Percentiles rank a stretch among this genome's conserved stretches.
phyloP scores from a whole-genome alignment of 2,113 vertebrate genomes.

The Sinosuthora webbiana region DNA sequence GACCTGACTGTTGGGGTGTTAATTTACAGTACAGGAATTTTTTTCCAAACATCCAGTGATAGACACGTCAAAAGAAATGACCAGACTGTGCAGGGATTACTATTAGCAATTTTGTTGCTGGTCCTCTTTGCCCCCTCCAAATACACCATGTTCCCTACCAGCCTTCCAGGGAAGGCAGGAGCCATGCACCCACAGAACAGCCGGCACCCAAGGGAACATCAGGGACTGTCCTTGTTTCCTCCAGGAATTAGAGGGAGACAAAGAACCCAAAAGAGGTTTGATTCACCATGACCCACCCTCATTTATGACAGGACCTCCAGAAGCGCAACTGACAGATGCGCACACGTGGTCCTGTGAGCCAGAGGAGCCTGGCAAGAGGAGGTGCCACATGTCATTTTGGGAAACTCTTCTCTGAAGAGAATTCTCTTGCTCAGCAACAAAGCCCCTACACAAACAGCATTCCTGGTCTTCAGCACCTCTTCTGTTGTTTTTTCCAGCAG shows the following conservation, averaged over 20 bases:
- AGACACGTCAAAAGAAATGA: neutral
- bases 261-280: neutral
- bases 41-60: neutral
- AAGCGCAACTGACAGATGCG: neutral
- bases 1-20: neutral
- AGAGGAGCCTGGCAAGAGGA: neutral
- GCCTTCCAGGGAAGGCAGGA: neutral
- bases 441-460: neutral
- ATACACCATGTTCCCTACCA: neutral
- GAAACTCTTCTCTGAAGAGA: neutral
- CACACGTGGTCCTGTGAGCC: fast-evolving
- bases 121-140: neutral
- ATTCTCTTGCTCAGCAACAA: neutral
- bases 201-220: neutral
- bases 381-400: fast-evolving
- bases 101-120: neutral
- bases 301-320: neutral
- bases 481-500: neutral
- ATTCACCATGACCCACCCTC: neutral
- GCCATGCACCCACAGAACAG: neutral
- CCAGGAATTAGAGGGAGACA: neutral
- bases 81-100: neutral
- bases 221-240: neutral
- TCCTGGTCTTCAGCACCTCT: neutral
- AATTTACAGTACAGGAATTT: neutral